Evolutionary conservation across 2,888 invertebrate genomes (phyloP), one percentile per base, ranked within the genome.

Genomic region (Amblyteles armatorius): DNA sequence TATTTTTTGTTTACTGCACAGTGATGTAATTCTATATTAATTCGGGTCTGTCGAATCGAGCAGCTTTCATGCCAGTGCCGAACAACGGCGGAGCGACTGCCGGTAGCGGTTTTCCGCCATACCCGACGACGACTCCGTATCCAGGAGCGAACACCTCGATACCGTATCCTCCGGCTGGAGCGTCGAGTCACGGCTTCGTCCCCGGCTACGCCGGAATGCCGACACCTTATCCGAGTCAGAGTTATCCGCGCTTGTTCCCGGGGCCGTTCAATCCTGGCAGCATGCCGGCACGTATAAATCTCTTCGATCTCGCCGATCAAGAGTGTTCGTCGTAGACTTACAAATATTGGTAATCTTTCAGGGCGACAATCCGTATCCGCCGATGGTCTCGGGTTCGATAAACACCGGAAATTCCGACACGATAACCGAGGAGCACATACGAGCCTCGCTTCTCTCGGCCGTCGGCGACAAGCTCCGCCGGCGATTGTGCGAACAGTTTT

Each of bases 351-450:
- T n/a, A 11, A 40, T 55, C 68, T 55, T 86, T 57, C 65, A 86
- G 82, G 22, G 76, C 13, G 82, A 82, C 7, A 84, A 80, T 77
- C 77, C 79, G 13, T 85, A 80, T 72, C 90, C 92, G 50, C 90
- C 92, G 60, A 85, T 88, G 83, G 86, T 91, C 65, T 90, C 93
- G n/a, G 90, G 92, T 22, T 94, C 94, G 76, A 94, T 95, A 90
- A 93, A 94, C 22, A 95, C 95, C 77, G 95, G 95, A 81, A 95
- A 94, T 48, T 93, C 95, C 22, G 97, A 97, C 26, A 98, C 98
- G n/a, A 98, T 99, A 82, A 97, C 98, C 69, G 98, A 99, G 90
- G 98, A 99, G 92, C 99, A 99, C 93, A 98, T 99, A 86, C 96
- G 98, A 92, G 98, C 97, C 36, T 99, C 99, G 0, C 94, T 99